These are phyloP conservation scores for Proteles cristata DNA, from an alignment of 2,113 vertebrate genomes.

Conservation along the genomic window DNA sequence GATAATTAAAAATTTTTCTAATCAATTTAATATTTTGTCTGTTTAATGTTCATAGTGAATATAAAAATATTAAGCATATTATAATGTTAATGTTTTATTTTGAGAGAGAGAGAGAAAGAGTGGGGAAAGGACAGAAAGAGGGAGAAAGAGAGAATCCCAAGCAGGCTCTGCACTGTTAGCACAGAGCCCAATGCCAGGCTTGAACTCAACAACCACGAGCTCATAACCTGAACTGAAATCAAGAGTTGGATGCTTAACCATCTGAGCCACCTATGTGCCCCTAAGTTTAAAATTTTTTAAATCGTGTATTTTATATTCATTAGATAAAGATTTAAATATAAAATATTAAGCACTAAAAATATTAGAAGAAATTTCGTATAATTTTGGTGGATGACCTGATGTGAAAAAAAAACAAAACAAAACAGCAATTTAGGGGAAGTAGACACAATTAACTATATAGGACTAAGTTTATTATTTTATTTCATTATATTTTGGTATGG, in stretches of 20 bases:
- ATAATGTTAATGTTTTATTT: not conserved
- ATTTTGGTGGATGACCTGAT: not conserved
- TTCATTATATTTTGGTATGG: not conserved
- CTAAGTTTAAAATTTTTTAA: not conserved
- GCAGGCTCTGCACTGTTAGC: too few species aligned
- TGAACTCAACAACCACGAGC: too few species aligned
- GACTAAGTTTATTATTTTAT: not conserved
- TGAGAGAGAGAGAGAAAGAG: too few species aligned
- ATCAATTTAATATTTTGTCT: not conserved
- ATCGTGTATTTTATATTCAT: not conserved
- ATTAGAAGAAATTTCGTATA: not conserved
- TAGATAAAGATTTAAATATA: not conserved
- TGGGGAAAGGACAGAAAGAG: too few species aligned
- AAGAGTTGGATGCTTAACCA: too few species aligned
- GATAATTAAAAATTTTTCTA: not conserved
- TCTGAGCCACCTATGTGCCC: too few species aligned
- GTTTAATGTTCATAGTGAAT: not conserved
- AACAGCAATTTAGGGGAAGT: not conserved
- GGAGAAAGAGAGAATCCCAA: too few species aligned
- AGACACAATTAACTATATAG: not conserved
- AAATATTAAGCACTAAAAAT: not conserved
- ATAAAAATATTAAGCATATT: not conserved
- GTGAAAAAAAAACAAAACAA: slow-evolving; percentile 12
- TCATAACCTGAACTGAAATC: too few species aligned
- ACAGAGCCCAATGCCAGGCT: too few species aligned